phyloP scores from a whole-genome alignment of 2,113 vertebrate genomes.

The Pholis gunnellus region DNA sequence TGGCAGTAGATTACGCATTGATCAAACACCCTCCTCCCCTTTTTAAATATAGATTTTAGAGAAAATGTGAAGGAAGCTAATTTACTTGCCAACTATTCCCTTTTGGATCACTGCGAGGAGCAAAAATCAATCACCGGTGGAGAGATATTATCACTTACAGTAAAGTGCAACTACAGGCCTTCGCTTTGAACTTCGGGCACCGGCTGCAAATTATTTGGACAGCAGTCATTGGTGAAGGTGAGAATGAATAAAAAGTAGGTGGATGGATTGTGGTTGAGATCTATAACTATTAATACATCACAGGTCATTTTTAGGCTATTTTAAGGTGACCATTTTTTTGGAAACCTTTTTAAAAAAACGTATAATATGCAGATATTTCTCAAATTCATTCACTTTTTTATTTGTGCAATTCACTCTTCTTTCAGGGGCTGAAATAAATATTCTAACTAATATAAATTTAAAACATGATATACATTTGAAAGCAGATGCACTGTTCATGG shows the following conservation, averaged over 20 bases:
- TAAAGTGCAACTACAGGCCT: constrained; percentile 38
- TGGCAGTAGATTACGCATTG: constrained; percentile 56
- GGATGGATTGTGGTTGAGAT: not conserved
- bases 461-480: not conserved
- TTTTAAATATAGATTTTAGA: constrained; percentile 73
- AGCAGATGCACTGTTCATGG: not conserved
- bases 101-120: constrained; percentile 30
- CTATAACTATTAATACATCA: too few species aligned
- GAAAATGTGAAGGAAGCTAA: constrained; percentile 71
- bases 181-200: constrained; percentile 35
- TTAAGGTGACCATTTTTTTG: not conserved
- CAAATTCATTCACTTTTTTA: not conserved
- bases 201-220: constrained; percentile 28
- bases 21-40: constrained; percentile 63
- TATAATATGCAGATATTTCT: not conserved
- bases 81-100: constrained; percentile 61
- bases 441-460: not conserved
- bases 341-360: not conserved
- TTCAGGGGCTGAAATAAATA: too few species aligned
- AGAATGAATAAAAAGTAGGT: not conserved
- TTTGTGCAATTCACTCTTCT: not conserved
- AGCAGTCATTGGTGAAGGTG: constrained; percentile 16
- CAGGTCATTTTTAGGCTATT: not conserved
- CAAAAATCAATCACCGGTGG: constrained; percentile 55
- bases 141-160: constrained; percentile 63